A percentile compares a stretch with the other conserved stretches of the same genome.
phyloP scores from a whole-genome alignment of 2,113 vertebrate species.

The Oncorhynchus tshawytscha region DNA sequence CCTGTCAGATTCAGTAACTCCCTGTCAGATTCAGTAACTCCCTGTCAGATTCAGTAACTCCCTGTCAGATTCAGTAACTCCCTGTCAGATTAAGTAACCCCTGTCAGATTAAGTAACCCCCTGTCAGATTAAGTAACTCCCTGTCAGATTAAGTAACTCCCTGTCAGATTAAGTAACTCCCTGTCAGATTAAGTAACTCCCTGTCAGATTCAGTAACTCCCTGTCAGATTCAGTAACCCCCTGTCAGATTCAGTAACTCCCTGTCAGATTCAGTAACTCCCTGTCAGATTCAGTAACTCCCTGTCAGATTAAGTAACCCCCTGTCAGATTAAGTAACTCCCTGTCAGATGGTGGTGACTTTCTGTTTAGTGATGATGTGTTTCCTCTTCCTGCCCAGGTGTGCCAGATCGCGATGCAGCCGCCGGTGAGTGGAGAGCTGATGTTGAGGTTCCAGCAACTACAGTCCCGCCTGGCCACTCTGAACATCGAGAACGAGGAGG shows the following conservation, averaged over 20 bases:
- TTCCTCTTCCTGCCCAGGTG: conserved; percentile 74
- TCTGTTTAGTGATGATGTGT: too few relatives aligned
- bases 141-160: neutral
- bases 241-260: too few relatives aligned
- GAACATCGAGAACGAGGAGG: conserved; percentile 98
- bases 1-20: too few relatives aligned
- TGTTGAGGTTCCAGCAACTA: conserved; percentile 93
- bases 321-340: neutral
- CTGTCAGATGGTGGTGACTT: neutral
- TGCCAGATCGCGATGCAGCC: conserved; percentile 94
- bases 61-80: too few relatives aligned
- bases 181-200: neutral
- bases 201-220: neutral
- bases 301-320: neutral
- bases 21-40: too few relatives aligned
- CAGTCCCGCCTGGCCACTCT: conserved; percentile 93
- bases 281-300: neutral
- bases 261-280: neutral
- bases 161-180: neutral
- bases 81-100: too few relatives aligned
- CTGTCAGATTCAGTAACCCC: neutral
- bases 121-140: too few relatives aligned
- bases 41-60: too few relatives aligned
- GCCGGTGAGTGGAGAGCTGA: conserved; percentile 89
- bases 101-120: too few relatives aligned